Conservation (phyloP, 2,113 vertebrate species). For the Acanthochromis polyacanthus region DNA sequence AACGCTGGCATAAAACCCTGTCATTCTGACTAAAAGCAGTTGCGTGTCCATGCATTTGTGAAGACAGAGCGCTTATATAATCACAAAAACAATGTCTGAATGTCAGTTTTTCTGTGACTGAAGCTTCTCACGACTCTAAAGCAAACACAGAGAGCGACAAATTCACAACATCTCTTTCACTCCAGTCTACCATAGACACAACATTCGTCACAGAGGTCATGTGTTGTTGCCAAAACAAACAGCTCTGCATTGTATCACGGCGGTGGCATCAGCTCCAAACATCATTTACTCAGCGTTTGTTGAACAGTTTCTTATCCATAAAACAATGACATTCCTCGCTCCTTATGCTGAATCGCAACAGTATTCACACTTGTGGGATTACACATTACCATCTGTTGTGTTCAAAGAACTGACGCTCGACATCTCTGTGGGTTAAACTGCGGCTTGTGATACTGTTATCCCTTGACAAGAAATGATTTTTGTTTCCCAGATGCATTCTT, state of each 20-base stretch:
- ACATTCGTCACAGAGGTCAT: background rate
- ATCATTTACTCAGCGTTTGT: constrained; percentile 18
- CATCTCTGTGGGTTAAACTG: constrained; percentile 29
- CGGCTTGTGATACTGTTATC: constrained; percentile 28
- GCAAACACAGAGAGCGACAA: constrained; percentile 15
- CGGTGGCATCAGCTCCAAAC: constrained; percentile 15
- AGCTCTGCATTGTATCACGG: background rate
- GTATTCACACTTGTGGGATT: constrained; percentile 40
- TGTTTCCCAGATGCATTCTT: constrained; percentile 38
- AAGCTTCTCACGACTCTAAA: background rate
- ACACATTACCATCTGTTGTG: constrained; percentile 36
- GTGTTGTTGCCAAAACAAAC: constrained; percentile 29
- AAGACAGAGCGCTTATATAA: constrained; percentile 15
- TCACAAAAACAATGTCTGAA: background rate
- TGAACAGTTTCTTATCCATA: constrained; percentile 32
- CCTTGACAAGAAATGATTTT: constrained; percentile 36
- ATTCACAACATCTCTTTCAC: constrained; percentile 26
- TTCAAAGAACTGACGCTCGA: constrained; percentile 34
- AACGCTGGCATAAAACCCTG: constrained; percentile 5
- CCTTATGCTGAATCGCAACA: constrained; percentile 23
- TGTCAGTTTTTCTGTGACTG: constrained; percentile 7
- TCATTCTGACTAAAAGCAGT: constrained; percentile 21
- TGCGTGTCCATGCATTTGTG: constrained; percentile 15
- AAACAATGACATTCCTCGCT: constrained; percentile 52
- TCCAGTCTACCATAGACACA: constrained; percentile 1